phyloP scores from a whole-genome alignment of 2,888 invertebrate species.

The Entomobrya proxima region DNA sequence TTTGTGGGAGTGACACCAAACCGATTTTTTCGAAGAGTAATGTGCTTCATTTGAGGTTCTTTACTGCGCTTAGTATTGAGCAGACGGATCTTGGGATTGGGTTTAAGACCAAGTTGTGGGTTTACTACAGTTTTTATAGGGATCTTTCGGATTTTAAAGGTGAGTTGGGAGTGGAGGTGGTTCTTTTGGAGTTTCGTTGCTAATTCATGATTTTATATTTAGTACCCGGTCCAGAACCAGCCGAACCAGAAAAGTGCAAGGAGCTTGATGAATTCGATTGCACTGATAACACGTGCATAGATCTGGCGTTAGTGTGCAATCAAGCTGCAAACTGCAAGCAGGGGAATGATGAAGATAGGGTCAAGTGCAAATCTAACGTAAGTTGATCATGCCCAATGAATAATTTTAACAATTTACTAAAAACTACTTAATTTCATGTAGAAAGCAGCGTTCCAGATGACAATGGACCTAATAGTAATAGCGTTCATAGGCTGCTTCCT shows the following conservation, averaged over 20 bases:
- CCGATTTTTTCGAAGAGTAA: constrained; percentile 84
- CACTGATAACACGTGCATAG: constrained; percentile 92
- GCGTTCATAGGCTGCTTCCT: constrained; percentile 91
- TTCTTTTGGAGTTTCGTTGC: neutral
- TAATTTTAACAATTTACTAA: neutral
- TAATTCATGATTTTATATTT: neutral
- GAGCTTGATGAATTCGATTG: constrained; percentile 86
- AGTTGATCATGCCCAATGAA: neutral
- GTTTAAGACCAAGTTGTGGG: constrained; percentile 65
- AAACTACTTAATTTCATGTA: constrained; percentile 77
- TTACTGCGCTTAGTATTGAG: constrained; percentile 81
- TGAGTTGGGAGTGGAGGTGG: neutral
- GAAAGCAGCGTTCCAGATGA: constrained; percentile 73
- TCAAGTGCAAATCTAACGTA: constrained; percentile 25
- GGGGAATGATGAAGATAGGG: constrained; percentile 86
- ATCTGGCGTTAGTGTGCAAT: constrained; percentile 84
- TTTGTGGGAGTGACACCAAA: constrained; percentile 92
- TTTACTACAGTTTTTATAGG: constrained; percentile 72
- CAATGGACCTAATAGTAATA: constrained; percentile 86
- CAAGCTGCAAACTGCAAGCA: constrained; percentile 87
- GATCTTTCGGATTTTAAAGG: constrained; percentile 54
- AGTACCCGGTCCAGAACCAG: neutral
- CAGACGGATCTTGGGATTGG: constrained; percentile 34
- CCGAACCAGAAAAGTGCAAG: constrained; percentile 50
- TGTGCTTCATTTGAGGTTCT: constrained; percentile 86